phyloP scores from a whole-genome alignment of 2,888 invertebrate species.

The Dendrolimus houi region DNA sequence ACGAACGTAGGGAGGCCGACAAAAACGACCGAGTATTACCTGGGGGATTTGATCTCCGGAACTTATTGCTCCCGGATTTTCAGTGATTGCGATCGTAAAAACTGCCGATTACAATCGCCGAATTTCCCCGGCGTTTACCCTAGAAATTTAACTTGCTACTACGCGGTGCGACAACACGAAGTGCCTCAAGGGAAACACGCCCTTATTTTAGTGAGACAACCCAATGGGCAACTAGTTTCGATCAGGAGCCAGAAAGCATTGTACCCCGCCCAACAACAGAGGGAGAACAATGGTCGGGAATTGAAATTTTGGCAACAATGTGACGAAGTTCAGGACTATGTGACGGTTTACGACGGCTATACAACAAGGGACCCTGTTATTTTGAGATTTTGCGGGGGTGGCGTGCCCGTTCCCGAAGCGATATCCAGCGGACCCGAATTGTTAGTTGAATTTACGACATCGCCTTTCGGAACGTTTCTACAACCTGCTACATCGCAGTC shows the following conservation, averaged over 20 bases:
- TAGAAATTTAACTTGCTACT: conserved; percentile 95
- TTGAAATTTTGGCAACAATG: conserved; percentile 89
- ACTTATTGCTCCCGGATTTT: conserved; percentile 95
- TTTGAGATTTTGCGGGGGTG: conserved; percentile 92
- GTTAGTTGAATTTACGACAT: conserved; percentile 92
- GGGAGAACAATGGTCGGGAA: conserved; percentile 74
- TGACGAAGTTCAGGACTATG: conserved; percentile 91
- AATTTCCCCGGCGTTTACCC: conserved; percentile 96
- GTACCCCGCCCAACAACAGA: conserved; percentile 75
- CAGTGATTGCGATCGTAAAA: conserved; percentile 93
- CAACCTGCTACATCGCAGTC: conserved; percentile 86
- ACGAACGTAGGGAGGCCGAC: conserved; percentile 54
- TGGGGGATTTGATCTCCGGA: conserved; percentile 92
- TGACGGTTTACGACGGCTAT: conserved; percentile 92
- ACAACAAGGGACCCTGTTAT: conserved; percentile 92
- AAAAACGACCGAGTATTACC: conserved; percentile 79
- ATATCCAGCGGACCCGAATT: conserved; percentile 92
- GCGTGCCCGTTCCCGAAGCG: conserved; percentile 89
- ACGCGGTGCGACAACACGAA: conserved; percentile 90
- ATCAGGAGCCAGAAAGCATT: conserved; percentile 86
- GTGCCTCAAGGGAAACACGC: conserved; percentile 92
- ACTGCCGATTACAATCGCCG: conserved; percentile 92
- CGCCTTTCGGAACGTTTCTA: conserved; percentile 91
- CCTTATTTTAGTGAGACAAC: conserved; percentile 89
- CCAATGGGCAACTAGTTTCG: conserved; percentile 89